phyloP scores from a whole-genome alignment of 1,140 invertebrate species.

The Aricia agestis region DNA sequence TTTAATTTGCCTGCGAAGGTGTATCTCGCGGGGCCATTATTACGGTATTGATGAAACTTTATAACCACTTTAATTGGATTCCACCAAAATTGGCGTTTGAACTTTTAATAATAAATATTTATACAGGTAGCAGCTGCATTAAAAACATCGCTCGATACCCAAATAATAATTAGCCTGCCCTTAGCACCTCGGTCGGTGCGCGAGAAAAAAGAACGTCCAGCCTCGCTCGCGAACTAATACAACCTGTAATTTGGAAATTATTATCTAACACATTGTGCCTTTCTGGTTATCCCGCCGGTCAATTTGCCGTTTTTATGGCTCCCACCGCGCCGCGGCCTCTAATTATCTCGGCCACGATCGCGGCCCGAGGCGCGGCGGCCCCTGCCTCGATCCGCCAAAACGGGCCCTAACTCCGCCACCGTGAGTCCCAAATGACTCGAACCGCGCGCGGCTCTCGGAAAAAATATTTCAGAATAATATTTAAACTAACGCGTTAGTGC shows the following conservation, averaged over 20 bases:
- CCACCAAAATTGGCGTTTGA: constrained; percentile 66
- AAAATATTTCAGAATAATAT: constrained; percentile 69
- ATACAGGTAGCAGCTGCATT: constrained; percentile 75
- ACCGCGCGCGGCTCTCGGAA: constrained; percentile 34
- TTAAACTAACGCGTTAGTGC: constrained; percentile 60
- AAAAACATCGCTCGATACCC: constrained; percentile 68
- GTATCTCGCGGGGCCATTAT: constrained; percentile 23
- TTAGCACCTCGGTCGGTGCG: constrained; percentile 69
- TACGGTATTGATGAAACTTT: constrained; percentile 42
- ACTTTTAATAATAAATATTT: constrained; percentile 74
- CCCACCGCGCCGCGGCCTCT: constrained; percentile 70
- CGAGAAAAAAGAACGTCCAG: constrained; percentile 62
- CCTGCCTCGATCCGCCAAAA: constrained; percentile 24
- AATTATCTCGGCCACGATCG: constrained; percentile 72
- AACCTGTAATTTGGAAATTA: constrained; percentile 76
- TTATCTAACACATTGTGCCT: constrained; percentile 76
- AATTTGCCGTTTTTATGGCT: constrained; percentile 75
- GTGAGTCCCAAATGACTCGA: constrained; percentile 36
- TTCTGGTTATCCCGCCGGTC: constrained; percentile 75
- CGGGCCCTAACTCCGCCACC: constrained; percentile 32
- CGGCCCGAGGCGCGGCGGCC: constrained; percentile 50
- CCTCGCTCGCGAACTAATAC: constrained; percentile 66
- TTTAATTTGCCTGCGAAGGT: constrained; percentile 16
- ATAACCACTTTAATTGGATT: constrained; percentile 63
- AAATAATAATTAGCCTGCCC: constrained; percentile 74